phyloP scores from a whole-genome alignment of 2,888 invertebrate species.

The Schizaphis graminum region DNA sequence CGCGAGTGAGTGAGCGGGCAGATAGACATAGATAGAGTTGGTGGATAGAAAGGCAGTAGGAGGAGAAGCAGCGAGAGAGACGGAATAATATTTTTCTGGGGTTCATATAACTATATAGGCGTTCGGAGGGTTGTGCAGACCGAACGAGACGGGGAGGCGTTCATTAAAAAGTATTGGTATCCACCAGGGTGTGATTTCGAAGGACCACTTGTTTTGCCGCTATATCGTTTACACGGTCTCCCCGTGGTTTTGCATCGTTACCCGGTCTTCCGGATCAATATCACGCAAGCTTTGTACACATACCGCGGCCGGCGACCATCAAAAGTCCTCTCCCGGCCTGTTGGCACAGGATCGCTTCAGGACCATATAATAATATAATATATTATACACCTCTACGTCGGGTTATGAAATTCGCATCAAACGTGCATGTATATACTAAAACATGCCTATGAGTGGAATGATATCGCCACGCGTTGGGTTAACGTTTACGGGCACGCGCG shows the following conservation, averaged over 20 bases:
- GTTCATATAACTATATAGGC: slow-evolving; percentile 38
- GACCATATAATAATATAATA: background rate
- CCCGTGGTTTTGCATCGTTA: slow-evolving; percentile 56
- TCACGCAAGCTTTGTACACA: slow-evolving; percentile 24
- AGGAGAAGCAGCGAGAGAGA: background rate
- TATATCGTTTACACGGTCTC: slow-evolving; percentile 60
- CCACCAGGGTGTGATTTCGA: slow-evolving; percentile 65
- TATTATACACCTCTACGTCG: too few relatives aligned
- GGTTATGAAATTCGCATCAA: background rate
- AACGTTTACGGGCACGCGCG: background rate
- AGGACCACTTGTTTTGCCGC: slow-evolving; percentile 63
- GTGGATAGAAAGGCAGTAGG: background rate
- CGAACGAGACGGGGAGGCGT: slow-evolving; percentile 45
- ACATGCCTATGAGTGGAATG: background rate
- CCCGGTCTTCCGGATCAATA: slow-evolving; percentile 59
- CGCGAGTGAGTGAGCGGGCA: background rate
- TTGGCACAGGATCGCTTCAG: background rate
- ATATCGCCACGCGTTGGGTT: background rate
- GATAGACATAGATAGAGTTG: background rate
- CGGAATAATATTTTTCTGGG: slow-evolving; percentile 60
- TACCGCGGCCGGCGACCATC: slow-evolving; percentile 4
- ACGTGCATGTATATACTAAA: background rate
- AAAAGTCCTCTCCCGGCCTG: background rate
- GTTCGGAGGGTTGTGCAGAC: background rate
- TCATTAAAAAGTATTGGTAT: slow-evolving; percentile 66